Base-by-base conservation (phyloP, 2,888 invertebrate genomes). In the Eupeodes luniger region DNA sequence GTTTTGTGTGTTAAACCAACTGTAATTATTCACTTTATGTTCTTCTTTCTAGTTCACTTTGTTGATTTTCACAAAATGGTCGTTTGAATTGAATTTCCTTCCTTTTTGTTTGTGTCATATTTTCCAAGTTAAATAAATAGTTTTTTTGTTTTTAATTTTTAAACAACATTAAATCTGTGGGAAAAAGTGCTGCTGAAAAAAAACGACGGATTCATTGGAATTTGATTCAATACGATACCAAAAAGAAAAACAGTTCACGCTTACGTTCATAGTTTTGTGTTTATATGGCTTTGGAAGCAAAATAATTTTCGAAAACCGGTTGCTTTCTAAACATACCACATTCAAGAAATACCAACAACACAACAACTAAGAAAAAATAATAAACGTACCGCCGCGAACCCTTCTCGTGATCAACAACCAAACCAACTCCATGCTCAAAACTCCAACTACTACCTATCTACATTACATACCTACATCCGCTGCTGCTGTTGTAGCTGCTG, bases 281-380 rank as follows among this genome's bases (percentile, higher is more conserved):
- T 88, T 85, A 77, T 85, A 81, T 84, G 87, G 88, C 81, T 88
- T 88, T 85, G 85, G 47, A 75, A 81, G 70, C 55, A 40, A 40
- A 27, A 81, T 72, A 59, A 72, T 57, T 57, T 69, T 87, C 61
- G 53, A 85, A 88, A 88, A 88, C 88, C 85, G 88, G 88, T 88
- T 88, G 88, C 88, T 88, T 85, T 85, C 88, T 88, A 85, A 88
- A 85, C 88, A 85, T 77, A 88, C 81, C 85, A 81, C 81, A 70
- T 72, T 67, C 75, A 69, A 67, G 70, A 75, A 78, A 78, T 49
- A 81, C 81, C 85, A 77, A 66, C 70, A 57, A 74, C 85, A 77
- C 19, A 19, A 66, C 70, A 57, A 57, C 62, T 49, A 49, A 66
- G 49, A 66, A 66, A 49, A 66, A 66, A 47, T 72, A 67, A 72